Evolutionary conservation across 2,797 vertebrate genomes (phyloP).

Genomic region (Ibycter americanus): DNA sequence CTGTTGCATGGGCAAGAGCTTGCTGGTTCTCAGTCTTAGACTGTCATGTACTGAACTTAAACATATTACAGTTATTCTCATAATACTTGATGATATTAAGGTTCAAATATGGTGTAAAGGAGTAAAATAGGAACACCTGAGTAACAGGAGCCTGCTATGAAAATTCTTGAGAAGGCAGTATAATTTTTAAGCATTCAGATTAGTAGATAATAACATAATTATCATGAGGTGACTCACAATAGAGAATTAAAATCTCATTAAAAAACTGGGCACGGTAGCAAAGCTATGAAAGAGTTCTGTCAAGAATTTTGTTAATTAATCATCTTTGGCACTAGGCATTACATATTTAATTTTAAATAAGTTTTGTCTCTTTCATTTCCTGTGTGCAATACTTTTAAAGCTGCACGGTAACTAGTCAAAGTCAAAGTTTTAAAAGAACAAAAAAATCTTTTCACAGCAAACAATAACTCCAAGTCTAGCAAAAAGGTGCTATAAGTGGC

Average conservation of each 20-base stretch:
- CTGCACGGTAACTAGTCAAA: background rate
- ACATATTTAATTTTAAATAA: background rate
- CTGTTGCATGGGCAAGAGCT: background rate
- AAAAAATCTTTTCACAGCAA: background rate
- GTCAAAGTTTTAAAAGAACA: background rate
- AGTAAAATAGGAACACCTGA: background rate
- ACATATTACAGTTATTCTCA: background rate
- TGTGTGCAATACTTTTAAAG: background rate
- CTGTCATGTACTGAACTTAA: background rate
- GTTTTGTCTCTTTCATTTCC: background rate
- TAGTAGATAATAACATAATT: background rate
- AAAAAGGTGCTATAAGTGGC: background rate
- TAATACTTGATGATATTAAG: background rate
- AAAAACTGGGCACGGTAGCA: background rate
- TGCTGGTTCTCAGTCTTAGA: background rate
- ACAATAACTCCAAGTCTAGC: background rate
- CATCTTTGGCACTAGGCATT: background rate
- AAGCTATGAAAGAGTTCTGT: background rate
- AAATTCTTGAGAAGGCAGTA: background rate
- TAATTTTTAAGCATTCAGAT: background rate
- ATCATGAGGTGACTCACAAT: background rate
- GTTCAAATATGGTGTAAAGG: background rate
- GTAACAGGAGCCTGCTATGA: background rate
- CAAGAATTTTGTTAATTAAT: background rate
- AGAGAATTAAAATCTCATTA: background rate